phyloP scores from a whole-genome alignment of 2,113 vertebrate species.

The Psephotus haematonotus region DNA sequence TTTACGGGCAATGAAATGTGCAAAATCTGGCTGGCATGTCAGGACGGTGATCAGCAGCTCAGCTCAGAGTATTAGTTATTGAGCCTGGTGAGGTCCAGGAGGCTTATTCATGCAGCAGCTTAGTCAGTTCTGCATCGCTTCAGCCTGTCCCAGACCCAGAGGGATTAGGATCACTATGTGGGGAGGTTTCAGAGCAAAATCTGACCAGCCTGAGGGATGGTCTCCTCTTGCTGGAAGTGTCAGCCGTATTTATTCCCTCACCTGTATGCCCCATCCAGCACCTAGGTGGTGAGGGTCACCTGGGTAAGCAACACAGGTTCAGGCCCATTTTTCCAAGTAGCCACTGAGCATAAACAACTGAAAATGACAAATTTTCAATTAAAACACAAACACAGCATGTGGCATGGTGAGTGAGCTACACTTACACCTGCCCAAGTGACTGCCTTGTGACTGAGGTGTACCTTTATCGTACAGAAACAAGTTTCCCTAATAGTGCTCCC shows the following conservation, averaged over 20 bases:
- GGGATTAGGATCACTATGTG: background rate
- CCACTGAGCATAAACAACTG: background rate
- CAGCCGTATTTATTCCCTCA: background rate
- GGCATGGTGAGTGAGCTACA: background rate
- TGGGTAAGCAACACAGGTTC: rapidly evolving
- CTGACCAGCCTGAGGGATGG: background rate
- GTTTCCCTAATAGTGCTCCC: background rate
- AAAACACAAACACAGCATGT: background rate
- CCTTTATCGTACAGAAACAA: rapidly evolving
- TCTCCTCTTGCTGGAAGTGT: background rate
- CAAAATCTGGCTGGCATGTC: background rate
- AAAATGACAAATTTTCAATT: background rate
- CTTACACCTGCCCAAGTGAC: background rate
- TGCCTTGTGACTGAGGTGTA: background rate
- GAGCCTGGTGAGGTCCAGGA: background rate
- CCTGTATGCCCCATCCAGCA: background rate
- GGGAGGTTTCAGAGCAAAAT: background rate
- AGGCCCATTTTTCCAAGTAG: background rate
- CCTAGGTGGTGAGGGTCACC: background rate
- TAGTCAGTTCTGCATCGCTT: background rate
- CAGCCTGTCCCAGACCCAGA: background rate
- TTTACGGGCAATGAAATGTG: background rate
- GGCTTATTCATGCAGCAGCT: background rate
- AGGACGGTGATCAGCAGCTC: background rate
- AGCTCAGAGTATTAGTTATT: background rate